Base-by-base conservation (phyloP, 2,888 invertebrate species). In the Eupithecia insigniata region DNA sequence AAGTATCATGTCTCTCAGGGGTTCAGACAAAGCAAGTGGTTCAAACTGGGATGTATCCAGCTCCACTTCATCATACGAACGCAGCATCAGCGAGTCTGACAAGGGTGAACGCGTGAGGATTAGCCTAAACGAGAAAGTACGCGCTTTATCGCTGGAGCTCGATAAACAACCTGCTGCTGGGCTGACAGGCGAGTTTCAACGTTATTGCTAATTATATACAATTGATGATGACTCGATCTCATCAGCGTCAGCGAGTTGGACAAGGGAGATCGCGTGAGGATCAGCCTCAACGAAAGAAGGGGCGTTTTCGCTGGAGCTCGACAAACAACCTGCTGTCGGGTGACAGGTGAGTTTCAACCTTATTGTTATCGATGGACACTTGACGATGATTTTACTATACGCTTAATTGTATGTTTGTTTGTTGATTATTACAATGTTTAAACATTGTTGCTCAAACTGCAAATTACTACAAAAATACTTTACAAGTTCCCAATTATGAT, bases 271-370 rank as follows among this genome's bases (percentile, higher is more conserved):
- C 83, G 83, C 12, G 77, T 82, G 4, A 69, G 84, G 8, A 81
- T 82, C 69, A 80, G 82, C 36, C 87, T 90, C 60, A 86, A 89
- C 62, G 96, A 96, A 96, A 84, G 91, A 95, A 32, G 94, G 97
- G 71, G 95, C 97, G n/a, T 92, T 97, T 80, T 97, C 97, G 30
- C 93, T 97, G 1, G 97, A 96, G 81, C 90, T 96, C 66, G 96
- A 96, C 80, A 96, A 96, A 79, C 96, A 95, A 79, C 91, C 92
- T 46, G 75, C 83, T 6, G 78, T 85, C 18, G 83, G 82, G 34
- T 88, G 5, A 86, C 90, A 22, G 91, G 91, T 88, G 46, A 69
- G 51, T 51, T 22, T 10, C 46, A 46, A 46, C 51, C 22, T 51
- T 51, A 51, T 51, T n/a, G 43, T 2, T 51, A 67, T n/a, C n/a